Evolutionary conservation across 2,113 vertebrate genomes (phyloP), one percentile per base, ranked within the genome.

Genomic region (Sigmodon hispidus): DNA sequence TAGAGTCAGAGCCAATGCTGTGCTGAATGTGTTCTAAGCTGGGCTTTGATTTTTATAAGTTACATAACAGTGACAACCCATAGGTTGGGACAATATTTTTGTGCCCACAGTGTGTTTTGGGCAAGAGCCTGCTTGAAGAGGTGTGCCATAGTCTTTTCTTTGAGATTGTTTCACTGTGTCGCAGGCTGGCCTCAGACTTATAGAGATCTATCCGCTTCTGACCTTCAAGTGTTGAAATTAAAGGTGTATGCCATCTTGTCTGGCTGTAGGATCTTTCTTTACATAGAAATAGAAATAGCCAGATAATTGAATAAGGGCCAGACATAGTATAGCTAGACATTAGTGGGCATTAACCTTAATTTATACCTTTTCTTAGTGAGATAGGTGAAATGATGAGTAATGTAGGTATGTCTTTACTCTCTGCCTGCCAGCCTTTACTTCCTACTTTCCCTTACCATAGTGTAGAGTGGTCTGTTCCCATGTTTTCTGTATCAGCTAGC

Each of bases 21-120:
- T 5, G 22, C 43, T 81, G 72, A 69, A 55, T 12, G 24, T 89
- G 24, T 94, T 95, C 88, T 57, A 89, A 91, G 36, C 73, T 48
- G 31, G 80, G 40, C 7, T 34, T 90, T 92, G 50, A 34, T 88
- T 96, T 96, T 91, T 87, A 73, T 40, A 87, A 70, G 52, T 77
- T 43, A 61, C 19, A 15, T 57, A 77, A 34, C 48, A 55, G 72
- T 90, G 48, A 8, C 36, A 87, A 31, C 92, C 12, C 31, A 24
- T n/a, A 45, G 4, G 17, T 87, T 31, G 55, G 29, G 55, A 24
- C 70, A 72, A 43, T 79, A 5, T 67, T 77, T 89, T 89, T 89
- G 31, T 77, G 29, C 34, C 40, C 43, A 45, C 7, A 79, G 21
- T 83, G 22, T 36, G 34, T 94, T 91, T 52, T 50, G 55, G 90